Percentiles rank a stretch among this genome's conserved stretches.
phyloP scores from a whole-genome alignment of 2,113 vertebrate species.

The Abramis brama region DNA sequence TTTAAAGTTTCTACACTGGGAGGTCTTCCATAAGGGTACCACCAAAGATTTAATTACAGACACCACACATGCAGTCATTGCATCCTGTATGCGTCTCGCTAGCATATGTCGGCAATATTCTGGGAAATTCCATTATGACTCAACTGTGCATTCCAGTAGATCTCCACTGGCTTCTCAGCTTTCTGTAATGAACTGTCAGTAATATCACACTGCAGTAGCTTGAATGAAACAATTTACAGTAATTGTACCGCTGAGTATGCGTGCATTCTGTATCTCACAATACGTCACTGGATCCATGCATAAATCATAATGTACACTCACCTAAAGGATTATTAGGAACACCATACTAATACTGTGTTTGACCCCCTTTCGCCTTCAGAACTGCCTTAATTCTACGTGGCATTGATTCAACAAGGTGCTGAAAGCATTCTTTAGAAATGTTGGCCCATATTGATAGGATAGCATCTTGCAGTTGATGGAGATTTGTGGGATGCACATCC shows the following conservation, averaged over 20 bases:
- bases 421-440: no score
- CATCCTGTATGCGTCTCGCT: neutral
- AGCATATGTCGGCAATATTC: conserved; percentile 23
- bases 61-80: neutral
- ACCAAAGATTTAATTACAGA: conserved; percentile 41
- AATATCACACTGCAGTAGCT: conserved; percentile 37
- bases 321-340: no score
- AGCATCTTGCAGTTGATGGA: no score
- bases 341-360: no score
- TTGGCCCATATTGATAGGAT: no score
- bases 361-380: no score
- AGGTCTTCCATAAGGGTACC: conserved; percentile 37
- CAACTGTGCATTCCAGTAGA: conserved; percentile 46
- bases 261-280: neutral
- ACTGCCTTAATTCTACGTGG: no score
- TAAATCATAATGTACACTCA: neutral
- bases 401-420: no score
- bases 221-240: conserved; percentile 29
- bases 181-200: conserved; percentile 44
- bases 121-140: conserved; percentile 22
- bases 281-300: neutral
- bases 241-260: neutral
- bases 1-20: conserved; percentile 20
- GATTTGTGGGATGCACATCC: no score
- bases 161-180: conserved; percentile 39